A percentile compares a stretch with the other conserved stretches of the same genome.
These are phyloP conservation scores for Cephonodes hylas DNA, from an alignment of 2,888 invertebrate species.

Conservation along the genomic window DNA sequence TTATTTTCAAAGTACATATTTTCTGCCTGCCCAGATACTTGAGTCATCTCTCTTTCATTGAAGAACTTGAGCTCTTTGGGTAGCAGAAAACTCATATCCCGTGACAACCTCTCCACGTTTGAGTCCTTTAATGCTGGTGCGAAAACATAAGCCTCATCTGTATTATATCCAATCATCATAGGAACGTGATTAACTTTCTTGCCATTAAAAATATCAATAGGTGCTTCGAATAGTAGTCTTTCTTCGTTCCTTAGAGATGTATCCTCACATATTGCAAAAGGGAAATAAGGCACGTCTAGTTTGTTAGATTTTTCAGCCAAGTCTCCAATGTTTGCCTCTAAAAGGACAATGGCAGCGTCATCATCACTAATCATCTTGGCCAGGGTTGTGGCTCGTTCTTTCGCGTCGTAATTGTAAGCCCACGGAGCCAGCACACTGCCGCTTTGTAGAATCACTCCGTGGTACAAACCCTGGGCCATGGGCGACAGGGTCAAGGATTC, in stretches of 20 bases:
- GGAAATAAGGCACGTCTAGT: conserved; percentile 54
- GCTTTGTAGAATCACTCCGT: conserved; percentile 68
- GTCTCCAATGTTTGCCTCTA: conserved; percentile 38
- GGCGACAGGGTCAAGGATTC: conserved; percentile 56
- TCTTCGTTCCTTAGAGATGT: conserved; percentile 55
- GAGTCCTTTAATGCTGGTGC: conserved; percentile 45
- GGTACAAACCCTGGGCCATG: conserved; percentile 52
- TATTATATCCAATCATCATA: conserved; percentile 64
- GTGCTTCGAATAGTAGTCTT: conserved; percentile 51
- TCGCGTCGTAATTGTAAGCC: conserved; percentile 67
- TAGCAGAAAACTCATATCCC: conserved; percentile 43
- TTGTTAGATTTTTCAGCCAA: conserved; percentile 44
- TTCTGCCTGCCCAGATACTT: conserved; percentile 45
- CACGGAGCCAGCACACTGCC: conserved; percentile 65
- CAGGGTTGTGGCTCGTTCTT: conserved; percentile 45
- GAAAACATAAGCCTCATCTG: conserved; percentile 67
- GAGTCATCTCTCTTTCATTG: conserved; percentile 47
- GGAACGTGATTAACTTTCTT: conserved; percentile 48
- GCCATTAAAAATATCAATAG: conserved; percentile 45
- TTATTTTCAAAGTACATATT: conserved; percentile 60
- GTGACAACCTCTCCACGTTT: conserved; percentile 36
- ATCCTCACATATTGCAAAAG: conserved; percentile 65
- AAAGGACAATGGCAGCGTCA: conserved; percentile 29
- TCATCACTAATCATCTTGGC: conserved; percentile 31
- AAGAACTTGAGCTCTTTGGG: conserved; percentile 59